A percentile compares a stretch with the other conserved stretches of the same genome.
phyloP scores from a whole-genome alignment of 2,113 vertebrate species.

The Pollachius pollachius region DNA sequence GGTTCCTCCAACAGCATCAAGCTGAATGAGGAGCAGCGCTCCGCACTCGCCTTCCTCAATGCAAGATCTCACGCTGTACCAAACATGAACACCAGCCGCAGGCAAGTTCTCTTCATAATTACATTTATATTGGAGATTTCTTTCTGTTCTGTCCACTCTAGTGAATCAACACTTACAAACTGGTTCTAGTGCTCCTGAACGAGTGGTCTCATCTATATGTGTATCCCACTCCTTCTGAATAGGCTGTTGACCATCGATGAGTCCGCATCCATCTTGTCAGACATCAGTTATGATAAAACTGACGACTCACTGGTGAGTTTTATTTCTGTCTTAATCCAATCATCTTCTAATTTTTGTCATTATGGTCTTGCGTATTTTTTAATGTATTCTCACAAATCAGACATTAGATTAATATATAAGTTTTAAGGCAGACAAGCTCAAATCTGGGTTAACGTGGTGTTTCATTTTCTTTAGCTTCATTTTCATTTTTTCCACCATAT shows the following conservation, averaged over 20 bases:
- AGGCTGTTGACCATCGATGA: slow-evolving; percentile 95
- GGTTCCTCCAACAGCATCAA: slow-evolving; percentile 88
- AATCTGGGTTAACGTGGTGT: too few species aligned
- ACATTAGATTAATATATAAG: too few species aligned
- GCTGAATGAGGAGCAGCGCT: slow-evolving; percentile 93
- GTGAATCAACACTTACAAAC: not conserved
- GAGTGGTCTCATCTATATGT: not conserved
- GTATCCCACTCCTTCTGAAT: slow-evolving; percentile 1
- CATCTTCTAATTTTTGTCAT: not conserved
- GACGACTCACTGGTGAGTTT: slow-evolving; percentile 90
- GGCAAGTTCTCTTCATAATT: slow-evolving; percentile 61
- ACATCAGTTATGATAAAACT: slow-evolving; percentile 98
- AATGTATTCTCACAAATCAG: too few species aligned
- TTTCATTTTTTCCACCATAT: too few species aligned
- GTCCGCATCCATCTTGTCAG: slow-evolving; percentile 92
- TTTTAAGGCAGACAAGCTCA: too few species aligned
- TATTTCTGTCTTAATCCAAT: not conserved
- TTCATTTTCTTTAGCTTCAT: too few species aligned
- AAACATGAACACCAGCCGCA: slow-evolving; percentile 78
- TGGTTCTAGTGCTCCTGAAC: not conserved
- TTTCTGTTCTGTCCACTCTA: not conserved
- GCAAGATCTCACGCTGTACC: slow-evolving; percentile 69
- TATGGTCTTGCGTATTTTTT: not conserved
- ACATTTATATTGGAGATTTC: not conserved
- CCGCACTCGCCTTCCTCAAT: slow-evolving; percentile 90